Evolutionary conservation across 2,797 vertebrate genomes (phyloP).

Genomic region (Hydrophis major): DNA sequence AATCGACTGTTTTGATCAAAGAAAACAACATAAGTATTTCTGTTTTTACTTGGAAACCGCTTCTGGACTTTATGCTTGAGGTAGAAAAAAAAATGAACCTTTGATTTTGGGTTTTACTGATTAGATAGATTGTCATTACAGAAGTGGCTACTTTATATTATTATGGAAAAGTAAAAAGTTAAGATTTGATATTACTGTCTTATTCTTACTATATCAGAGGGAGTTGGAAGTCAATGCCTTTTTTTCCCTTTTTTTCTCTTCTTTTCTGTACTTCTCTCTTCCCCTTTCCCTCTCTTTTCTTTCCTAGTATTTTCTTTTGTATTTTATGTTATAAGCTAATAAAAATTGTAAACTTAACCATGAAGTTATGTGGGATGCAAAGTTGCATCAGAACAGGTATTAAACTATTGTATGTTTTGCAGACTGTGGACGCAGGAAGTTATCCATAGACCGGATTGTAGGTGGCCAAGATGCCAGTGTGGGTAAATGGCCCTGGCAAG

Average conservation of each 20-base stretch:
- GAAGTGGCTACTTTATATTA: not conserved
- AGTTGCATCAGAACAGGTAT: not conserved
- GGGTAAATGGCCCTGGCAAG: conserved; percentile 90
- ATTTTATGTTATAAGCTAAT: not conserved
- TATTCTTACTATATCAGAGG: not conserved
- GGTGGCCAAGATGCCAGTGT: conserved; percentile 83
- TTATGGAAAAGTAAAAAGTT: not conserved
- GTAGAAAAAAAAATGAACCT: not conserved
- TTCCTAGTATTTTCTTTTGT: not conserved
- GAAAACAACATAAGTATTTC: too few relatives aligned
- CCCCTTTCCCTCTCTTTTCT: not conserved
- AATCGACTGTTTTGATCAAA: not conserved
- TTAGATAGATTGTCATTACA: not conserved
- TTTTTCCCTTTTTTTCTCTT: rapidly evolving
- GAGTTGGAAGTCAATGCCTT: not conserved
- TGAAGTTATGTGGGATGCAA: not conserved
- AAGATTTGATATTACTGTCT: not conserved
- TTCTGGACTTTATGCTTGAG: not conserved
- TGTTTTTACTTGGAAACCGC: not conserved
- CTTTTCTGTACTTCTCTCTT: not conserved
- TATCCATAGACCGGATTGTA: conserved; percentile 86
- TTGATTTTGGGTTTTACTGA: not conserved
- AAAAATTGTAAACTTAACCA: too few relatives aligned
- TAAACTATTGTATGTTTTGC: not conserved
- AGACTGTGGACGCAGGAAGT: conserved; percentile 88